A percentile compares a stretch with the other conserved stretches of the same genome.
Conservation (phyloP, 2,113 vertebrate species). For the Aplodontia rufa region DNA sequence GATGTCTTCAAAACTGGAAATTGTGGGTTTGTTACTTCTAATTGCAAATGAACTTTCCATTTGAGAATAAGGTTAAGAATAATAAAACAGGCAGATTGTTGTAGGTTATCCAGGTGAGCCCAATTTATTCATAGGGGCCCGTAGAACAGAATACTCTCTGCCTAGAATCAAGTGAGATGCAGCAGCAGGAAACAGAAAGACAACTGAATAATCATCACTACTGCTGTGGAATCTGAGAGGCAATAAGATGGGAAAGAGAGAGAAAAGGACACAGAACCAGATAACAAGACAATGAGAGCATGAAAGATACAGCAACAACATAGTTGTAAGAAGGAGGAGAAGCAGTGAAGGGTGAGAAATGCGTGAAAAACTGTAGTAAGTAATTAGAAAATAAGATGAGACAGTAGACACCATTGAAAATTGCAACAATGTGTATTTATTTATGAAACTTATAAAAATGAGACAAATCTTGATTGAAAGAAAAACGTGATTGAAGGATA, state of each 20-base stretch:
- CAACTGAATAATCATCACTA: neutral
- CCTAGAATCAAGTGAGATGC: neutral
- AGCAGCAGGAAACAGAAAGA: neutral
- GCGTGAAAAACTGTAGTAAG: neutral
- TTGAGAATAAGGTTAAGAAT: neutral
- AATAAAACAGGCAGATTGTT: neutral
- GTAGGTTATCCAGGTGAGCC: neutral
- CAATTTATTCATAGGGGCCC: neutral
- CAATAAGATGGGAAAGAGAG: neutral
- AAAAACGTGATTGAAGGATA: too few species aligned
- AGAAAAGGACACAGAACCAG: neutral
- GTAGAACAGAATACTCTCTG: neutral
- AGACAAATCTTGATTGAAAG: neutral
- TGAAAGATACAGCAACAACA: fast-evolving
- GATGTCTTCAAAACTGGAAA: neutral
- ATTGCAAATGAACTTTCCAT: neutral
- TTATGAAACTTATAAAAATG: too few species aligned
- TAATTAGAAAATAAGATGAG: neutral
- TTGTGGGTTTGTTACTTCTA: neutral
- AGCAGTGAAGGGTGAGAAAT: neutral
- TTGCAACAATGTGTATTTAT: too few species aligned
- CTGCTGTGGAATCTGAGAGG: neutral
- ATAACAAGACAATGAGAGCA: neutral
- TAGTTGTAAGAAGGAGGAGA: neutral
- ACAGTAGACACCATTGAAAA: too few species aligned